Base-by-base conservation (phyloP, 2,113 vertebrate species). In the Rhinolophus ferrumequinum region DNA sequence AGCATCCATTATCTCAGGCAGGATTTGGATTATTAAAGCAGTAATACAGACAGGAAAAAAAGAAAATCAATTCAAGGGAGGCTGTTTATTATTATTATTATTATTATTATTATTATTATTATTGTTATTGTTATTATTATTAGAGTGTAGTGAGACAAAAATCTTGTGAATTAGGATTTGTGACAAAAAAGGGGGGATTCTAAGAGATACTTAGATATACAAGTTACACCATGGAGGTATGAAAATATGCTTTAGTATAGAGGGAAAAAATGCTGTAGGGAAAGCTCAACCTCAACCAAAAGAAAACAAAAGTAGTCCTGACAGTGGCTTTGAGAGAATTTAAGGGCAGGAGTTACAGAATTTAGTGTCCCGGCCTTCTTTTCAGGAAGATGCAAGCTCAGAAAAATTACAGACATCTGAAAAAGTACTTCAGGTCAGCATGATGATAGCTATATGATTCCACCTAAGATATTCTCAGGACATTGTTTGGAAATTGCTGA, bases 21-120 rank as follows among this genome's bases (percentile, higher is more conserved):
- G 44, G 83, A 93, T 94, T 97, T 92, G 58, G 81, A 82, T 96
- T 94, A 97, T 88, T 93, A 96, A 95, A 93, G 50, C 6, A 88
- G 60, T 18, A 95, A 93, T 93, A 90, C 41, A 95, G 94, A 94
- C 67, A 85, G 18, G 28, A 35, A 81, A 76, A 85, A 80, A 85
- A 80, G 80, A 58, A 87, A 28, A 21, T 52, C 52, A 88, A 60
- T 83, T 96, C 62, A 73, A 75, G n/a, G 35, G 86, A 95, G 35
- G 10, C 70, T 66, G 19, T 5, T 92, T 4, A 60, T 80, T 87
- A 69, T 44, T 52, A 52, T 52, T 22, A 4, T 38, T 69, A 16
- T 52, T 52, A 44, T 44, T 44, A 44, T 44, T 44, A 44, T 44
- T 44, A 44, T 44, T 44, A 44, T 44, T 44, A 44, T 44, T 44